A percentile compares a stretch with the other conserved stretches of the same genome.
Conservation (phyloP, 2,888 invertebrate genomes). For the Resseliella maxima region DNA sequence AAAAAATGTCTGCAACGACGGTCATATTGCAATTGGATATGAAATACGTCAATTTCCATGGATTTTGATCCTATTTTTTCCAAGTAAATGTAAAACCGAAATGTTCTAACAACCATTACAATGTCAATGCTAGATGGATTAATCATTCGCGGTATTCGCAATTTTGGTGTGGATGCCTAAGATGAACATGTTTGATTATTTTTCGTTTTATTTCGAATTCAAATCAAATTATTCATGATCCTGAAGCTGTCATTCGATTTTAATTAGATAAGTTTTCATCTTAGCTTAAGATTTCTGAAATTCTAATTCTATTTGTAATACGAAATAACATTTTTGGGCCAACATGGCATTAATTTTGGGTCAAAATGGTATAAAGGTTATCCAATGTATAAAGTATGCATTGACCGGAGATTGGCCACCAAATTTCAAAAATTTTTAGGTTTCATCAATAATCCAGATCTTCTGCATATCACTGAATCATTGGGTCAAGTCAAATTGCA, state of each 20-base stretch:
- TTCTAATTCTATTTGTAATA: slow-evolving; percentile 61
- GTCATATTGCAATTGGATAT: too few species aligned
- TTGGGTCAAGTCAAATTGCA: slow-evolving; percentile 68
- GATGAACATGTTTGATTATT: slow-evolving; percentile 72
- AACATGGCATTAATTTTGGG: slow-evolving; percentile 96
- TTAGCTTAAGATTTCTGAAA: too few species aligned
- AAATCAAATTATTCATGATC: too few species aligned
- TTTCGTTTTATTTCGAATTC: too few species aligned
- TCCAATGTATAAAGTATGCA: slow-evolving; percentile 92
- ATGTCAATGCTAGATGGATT: slow-evolving; percentile 87
- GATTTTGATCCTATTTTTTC: neutral
- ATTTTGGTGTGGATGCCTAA: slow-evolving; percentile 84
- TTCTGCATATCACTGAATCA: slow-evolving; percentile 63
- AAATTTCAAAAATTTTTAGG: slow-evolving; percentile 77
- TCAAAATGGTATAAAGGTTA: slow-evolving; percentile 96
- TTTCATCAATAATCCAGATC: slow-evolving; percentile 94
- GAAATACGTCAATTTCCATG: neutral
- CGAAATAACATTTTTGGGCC: slow-evolving; percentile 64
- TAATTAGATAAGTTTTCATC: neutral
- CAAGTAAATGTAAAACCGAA: too few species aligned
- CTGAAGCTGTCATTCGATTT: neutral
- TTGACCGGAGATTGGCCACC: slow-evolving; percentile 92
- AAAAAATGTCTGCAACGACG: too few species aligned
- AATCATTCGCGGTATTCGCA: slow-evolving; percentile 87
- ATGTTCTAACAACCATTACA: neutral